Evolutionary conservation across 2,113 vertebrate genomes (phyloP).

Genomic region (Pedetes capensis): DNA sequence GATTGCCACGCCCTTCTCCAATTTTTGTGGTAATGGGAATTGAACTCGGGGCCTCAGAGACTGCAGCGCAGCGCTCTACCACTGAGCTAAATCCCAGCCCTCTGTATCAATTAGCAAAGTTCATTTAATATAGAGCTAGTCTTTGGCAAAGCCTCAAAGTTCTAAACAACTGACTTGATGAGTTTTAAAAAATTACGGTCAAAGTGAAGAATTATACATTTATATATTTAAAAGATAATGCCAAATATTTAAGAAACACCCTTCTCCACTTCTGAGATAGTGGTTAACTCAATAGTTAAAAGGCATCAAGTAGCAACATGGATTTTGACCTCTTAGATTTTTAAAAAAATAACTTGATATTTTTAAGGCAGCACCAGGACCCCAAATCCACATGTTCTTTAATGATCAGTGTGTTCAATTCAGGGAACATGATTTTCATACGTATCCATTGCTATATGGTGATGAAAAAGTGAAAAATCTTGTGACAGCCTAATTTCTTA

Average conservation of each 20-base stretch:
- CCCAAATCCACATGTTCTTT: not conserved
- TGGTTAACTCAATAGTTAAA: not conserved
- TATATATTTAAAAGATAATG: not conserved
- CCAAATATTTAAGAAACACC: not conserved
- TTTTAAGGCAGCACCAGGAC: not conserved
- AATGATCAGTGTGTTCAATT: not conserved
- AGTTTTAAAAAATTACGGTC: not conserved
- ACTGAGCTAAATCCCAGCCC: too few relatives aligned
- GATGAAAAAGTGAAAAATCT: not conserved
- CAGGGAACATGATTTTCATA: not conserved
- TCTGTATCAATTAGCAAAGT: not conserved
- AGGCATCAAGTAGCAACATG: not conserved
- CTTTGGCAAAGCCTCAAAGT: not conserved
- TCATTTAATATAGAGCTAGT: not conserved
- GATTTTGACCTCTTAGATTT: not conserved
- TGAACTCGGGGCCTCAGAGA: too few relatives aligned
- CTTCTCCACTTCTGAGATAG: not conserved
- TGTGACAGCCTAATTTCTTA: not conserved
- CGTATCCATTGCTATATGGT: not conserved
- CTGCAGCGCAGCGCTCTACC: too few relatives aligned
- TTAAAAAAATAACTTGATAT: not conserved
- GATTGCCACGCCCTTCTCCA: too few relatives aligned
- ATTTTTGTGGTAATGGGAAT: too few relatives aligned
- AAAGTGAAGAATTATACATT: not conserved
- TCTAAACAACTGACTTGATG: not conserved